Percentiles rank a stretch among this genome's conserved stretches.
Evolutionary conservation across 2,113 vertebrate genomes (phyloP).

Genomic region (Eulacestoma nigropectus): DNA sequence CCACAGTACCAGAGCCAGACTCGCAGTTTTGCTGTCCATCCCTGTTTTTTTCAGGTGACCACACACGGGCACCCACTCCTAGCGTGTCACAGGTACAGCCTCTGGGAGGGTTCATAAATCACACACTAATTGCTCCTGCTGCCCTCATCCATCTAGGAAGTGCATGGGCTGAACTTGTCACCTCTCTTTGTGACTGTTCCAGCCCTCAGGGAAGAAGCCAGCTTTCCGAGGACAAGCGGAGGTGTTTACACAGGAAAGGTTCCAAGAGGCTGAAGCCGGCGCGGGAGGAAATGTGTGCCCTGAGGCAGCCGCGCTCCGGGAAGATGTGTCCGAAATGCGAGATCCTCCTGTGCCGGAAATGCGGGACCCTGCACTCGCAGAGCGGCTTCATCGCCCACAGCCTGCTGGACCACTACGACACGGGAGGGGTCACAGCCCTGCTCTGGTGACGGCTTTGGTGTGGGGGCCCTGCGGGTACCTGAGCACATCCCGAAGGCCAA

Average conservation of each 20-base stretch:
- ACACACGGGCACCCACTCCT: background rate
- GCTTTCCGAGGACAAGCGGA: slow-evolving; percentile 13
- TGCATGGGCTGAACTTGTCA: background rate
- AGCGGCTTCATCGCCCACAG: slow-evolving; percentile 68
- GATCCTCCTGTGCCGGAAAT: slow-evolving; percentile 46
- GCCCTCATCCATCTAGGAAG: background rate
- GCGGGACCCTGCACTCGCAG: slow-evolving; percentile 62
- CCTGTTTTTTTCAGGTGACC: background rate
- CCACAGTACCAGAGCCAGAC: background rate
- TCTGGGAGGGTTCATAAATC: background rate
- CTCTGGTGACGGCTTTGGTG: background rate
- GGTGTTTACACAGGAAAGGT: background rate
- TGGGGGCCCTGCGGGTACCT: background rate
- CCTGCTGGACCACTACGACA: slow-evolving; percentile 69
- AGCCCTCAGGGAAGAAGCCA: slow-evolving; percentile 9
- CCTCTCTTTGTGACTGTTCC: background rate
- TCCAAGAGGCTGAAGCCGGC: background rate
- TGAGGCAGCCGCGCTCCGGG: background rate
- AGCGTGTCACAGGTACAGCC: background rate
- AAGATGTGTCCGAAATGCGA: slow-evolving; percentile 65
- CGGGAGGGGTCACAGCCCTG: background rate
- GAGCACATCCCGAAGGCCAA: no score
- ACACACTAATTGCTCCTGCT: background rate
- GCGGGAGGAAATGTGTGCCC: background rate
- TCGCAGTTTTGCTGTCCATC: background rate